phyloP scores from a whole-genome alignment of 2,888 invertebrate species.

The Labia minor region DNA sequence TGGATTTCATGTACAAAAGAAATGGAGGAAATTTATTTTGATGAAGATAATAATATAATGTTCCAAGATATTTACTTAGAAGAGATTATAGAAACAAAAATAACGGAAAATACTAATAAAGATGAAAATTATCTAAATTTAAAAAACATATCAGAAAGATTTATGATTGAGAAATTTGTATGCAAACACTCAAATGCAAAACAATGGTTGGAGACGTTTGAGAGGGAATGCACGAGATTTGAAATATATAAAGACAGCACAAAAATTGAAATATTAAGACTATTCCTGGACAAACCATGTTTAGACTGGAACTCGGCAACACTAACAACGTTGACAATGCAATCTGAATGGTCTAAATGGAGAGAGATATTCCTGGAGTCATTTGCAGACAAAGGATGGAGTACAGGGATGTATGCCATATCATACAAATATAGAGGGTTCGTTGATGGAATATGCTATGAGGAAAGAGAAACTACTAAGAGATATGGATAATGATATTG shows the following conservation, averaged over 20 bases:
- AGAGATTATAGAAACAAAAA: background rate
- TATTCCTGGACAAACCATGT: constrained; percentile 24
- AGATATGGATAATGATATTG: constrained; percentile 28
- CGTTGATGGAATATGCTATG: constrained; percentile 29
- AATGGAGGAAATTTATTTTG: background rate
- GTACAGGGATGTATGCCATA: constrained; percentile 27
- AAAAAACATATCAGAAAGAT: background rate
- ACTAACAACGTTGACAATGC: constrained; percentile 24
- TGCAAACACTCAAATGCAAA: background rate
- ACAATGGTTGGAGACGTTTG: constrained; percentile 22
- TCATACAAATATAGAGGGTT: constrained; percentile 28
- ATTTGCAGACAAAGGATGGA: constrained; percentile 30
- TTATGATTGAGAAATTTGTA: background rate
- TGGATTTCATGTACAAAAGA: background rate
- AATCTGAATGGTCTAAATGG: constrained; percentile 14
- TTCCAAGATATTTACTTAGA: background rate
- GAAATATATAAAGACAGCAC: constrained; percentile 25
- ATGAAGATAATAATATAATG: background rate
- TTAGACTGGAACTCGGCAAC: constrained; percentile 28
- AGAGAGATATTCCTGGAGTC: constrained; percentile 28
- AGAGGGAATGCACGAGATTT: constrained; percentile 28
- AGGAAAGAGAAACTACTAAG: constrained; percentile 28
- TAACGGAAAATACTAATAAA: background rate
- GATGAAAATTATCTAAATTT: background rate
- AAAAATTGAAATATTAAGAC: constrained; percentile 27